Evolutionary conservation across 2,113 vertebrate genomes (phyloP).

Genomic region (Phrynosoma platyrhinos): DNA sequence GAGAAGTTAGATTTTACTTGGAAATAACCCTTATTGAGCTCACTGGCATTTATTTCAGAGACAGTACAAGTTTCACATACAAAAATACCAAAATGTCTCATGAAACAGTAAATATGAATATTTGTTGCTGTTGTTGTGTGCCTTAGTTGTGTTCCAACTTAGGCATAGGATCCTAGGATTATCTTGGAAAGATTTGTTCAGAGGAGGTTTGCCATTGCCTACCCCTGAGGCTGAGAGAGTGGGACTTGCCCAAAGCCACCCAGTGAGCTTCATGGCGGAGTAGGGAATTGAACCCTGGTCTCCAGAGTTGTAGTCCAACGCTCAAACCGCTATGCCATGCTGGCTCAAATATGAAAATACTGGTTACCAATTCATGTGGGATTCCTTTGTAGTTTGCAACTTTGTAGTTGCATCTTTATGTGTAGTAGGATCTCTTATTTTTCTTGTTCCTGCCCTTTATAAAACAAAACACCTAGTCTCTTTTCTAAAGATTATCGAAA

Average conservation of each 20-base stretch:
- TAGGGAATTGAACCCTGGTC: too few species aligned
- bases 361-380: not conserved
- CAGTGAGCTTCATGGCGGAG: too few species aligned
- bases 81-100: slow-evolving; percentile 18
- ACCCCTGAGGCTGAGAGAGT: too few species aligned
- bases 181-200: too few species aligned
- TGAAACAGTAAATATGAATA: not conserved
- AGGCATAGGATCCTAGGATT: too few species aligned
- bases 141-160: too few species aligned
- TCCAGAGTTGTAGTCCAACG: too few species aligned
- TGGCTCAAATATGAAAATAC: not conserved
- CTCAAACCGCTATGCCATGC: too few species aligned
- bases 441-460: not conserved
- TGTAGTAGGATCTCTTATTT: not conserved
- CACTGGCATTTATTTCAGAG: not conserved
- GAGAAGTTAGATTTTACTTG: not conserved
- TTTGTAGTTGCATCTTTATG: not conserved
- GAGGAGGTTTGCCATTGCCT: too few species aligned
- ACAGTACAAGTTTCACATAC: not conserved
- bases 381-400: not conserved
- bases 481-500: slow-evolving; percentile 1
- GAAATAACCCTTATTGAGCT: not conserved
- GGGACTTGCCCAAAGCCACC: too few species aligned
- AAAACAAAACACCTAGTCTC: not conserved
- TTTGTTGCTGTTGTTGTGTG: too few species aligned